phyloP scores from a whole-genome alignment of 2,797 vertebrate species.

The Kryptolebias ocellatus region DNA sequence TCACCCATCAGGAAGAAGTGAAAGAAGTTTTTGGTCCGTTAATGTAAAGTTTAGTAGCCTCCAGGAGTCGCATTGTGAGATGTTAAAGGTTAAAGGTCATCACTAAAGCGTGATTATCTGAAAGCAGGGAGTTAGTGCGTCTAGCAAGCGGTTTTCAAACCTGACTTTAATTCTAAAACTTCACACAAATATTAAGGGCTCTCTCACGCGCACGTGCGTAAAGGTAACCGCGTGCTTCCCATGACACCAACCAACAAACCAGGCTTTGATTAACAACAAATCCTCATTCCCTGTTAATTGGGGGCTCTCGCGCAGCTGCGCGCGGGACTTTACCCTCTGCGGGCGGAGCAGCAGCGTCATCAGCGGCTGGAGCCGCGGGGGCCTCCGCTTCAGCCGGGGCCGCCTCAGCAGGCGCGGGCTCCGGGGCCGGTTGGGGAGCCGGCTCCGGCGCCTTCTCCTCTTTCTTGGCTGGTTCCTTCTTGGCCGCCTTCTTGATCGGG shows the following conservation, averaged over 20 bases:
- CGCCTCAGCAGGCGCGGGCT: constrained; percentile 35
- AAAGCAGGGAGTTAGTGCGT: not conserved
- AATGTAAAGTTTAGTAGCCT: no score
- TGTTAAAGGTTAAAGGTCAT: not conserved
- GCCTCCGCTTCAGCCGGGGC: constrained; percentile 43
- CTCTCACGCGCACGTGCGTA: constrained; percentile 22
- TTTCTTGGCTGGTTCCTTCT: constrained; percentile 73
- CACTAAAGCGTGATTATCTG: not conserved
- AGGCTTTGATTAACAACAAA: constrained; percentile 1
- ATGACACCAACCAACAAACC: not conserved
- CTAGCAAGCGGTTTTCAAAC: not conserved
- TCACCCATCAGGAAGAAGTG: no score
- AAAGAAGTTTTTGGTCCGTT: no score
- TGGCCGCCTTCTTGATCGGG: constrained; percentile 84
- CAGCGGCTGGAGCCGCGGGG: constrained; percentile 51
- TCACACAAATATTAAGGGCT: not conserved
- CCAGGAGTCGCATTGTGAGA: no score
- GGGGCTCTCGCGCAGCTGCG: no score
- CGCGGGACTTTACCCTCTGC: constrained; percentile 61
- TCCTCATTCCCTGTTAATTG: no score
- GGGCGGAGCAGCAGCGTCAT: constrained; percentile 24
- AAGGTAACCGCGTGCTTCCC: constrained; percentile 27
- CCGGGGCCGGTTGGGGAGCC: constrained; percentile 47
- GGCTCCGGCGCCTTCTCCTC: constrained; percentile 65
- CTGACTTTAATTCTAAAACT: not conserved